phyloP scores from a whole-genome alignment of 2,888 invertebrate species.

The Eristalis intricaria region DNA sequence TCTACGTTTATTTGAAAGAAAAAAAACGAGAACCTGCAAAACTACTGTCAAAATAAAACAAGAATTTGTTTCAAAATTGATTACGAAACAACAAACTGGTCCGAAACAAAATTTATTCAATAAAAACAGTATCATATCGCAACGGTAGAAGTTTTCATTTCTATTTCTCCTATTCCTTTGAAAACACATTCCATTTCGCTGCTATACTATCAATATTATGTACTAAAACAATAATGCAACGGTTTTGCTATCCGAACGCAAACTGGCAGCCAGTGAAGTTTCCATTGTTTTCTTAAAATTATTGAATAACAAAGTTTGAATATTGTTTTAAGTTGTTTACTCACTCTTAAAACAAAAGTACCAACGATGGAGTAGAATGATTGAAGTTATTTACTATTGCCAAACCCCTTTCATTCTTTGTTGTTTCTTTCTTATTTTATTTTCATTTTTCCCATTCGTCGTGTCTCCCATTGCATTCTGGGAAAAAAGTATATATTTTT shows the following conservation, averaged over 20 bases:
- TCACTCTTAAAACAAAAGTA: constrained; percentile 56
- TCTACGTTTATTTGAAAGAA: too few relatives aligned
- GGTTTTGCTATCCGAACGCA: constrained; percentile 6
- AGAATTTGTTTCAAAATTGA: neutral
- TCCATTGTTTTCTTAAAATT: constrained; percentile 66
- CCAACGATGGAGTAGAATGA: constrained; percentile 39
- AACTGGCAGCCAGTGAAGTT: constrained; percentile 43
- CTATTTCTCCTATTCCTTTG: constrained; percentile 2
- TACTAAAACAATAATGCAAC: constrained; percentile 40
- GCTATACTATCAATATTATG: constrained; percentile 28
- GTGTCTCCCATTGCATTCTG: neutral
- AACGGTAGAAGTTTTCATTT: constrained; percentile 5
- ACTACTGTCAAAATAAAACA: too few relatives aligned
- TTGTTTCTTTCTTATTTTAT: neutral
- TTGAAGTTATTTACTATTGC: constrained; percentile 52
- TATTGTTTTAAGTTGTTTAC: constrained; percentile 71
- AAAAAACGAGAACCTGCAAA: neutral
- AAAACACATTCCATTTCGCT: neutral
- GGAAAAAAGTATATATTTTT: neutral
- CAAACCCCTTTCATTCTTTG: constrained; percentile 13
- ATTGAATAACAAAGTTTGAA: constrained; percentile 71
- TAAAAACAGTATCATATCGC: constrained; percentile 32
- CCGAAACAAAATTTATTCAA: constrained; percentile 48
- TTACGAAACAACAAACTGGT: constrained; percentile 7
- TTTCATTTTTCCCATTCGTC: neutral